Percentiles rank a stretch among this genome's conserved stretches.
Conservation (phyloP, 2,113 vertebrate genomes). For the Brachyhypopomus occidentalis region DNA sequence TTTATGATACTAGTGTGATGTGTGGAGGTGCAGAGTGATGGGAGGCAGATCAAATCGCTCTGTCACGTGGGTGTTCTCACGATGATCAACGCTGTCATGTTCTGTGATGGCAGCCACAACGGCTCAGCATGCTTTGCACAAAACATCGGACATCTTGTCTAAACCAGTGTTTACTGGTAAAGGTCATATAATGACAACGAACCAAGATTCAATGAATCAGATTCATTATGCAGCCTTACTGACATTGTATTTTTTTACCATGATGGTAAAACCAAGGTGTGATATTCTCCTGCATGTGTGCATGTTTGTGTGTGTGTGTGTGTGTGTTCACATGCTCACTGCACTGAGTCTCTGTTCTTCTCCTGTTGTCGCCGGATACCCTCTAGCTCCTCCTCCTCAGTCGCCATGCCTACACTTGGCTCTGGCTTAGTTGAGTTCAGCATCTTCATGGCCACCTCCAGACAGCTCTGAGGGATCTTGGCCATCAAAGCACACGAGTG, state of each 20-base stretch:
- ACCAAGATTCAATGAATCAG: too few species aligned
- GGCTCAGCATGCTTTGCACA: too few species aligned
- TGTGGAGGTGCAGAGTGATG: too few species aligned
- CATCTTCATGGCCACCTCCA: constrained; percentile 78
- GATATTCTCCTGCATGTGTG: not conserved
- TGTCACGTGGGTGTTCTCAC: not conserved
- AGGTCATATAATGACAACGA: too few species aligned
- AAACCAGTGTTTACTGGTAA: too few species aligned
- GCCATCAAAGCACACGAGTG: not conserved
- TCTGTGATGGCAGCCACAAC: too few species aligned
- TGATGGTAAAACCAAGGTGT: not conserved
- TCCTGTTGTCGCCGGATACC: constrained; percentile 79
- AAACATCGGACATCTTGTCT: too few species aligned
- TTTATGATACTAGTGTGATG: not conserved
- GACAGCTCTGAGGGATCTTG: constrained; percentile 83
- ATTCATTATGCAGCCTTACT: too few species aligned
- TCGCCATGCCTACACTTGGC: constrained; percentile 64
- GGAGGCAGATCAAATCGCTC: not conserved
- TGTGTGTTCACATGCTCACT: constrained; percentile 70
- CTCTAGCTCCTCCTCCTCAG: constrained; percentile 75
- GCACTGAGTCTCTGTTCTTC: constrained; percentile 84
- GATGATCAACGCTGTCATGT: too few species aligned
- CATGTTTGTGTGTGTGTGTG: not conserved
- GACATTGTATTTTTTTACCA: too few species aligned
- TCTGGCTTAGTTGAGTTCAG: constrained; percentile 73